Conservation (phyloP, 37 sponge, comb jelly and placozoan genomes). For the Theonella swinhoei region DNA sequence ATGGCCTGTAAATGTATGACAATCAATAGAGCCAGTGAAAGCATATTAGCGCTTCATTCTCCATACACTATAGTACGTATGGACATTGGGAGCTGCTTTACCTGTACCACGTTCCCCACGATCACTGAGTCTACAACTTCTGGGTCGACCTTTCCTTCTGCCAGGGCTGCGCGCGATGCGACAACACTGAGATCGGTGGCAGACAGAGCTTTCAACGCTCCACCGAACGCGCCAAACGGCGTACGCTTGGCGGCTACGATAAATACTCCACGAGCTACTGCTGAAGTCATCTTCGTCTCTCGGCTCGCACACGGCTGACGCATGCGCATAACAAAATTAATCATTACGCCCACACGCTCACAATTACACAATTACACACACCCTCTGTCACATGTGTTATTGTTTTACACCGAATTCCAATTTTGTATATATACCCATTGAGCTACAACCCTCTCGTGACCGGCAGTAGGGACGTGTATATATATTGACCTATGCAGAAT, state of each 20-base stretch:
- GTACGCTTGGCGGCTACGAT: conserved; percentile 98
- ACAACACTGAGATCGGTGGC: conserved; percentile 83
- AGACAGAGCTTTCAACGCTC: conserved; percentile 74
- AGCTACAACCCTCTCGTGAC: too few relatives aligned
- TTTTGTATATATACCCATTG: too few relatives aligned
- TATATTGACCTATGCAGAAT: too few relatives aligned
- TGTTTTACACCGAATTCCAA: too few relatives aligned
- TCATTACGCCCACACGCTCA: conserved; percentile 29
- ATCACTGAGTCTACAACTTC: conserved; percentile 82
- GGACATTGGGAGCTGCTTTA: too few relatives aligned
- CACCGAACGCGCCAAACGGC: conserved; percentile 96
- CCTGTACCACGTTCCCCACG: conserved; percentile 89
- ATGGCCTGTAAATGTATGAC: too few relatives aligned
- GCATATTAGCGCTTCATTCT: too few relatives aligned
- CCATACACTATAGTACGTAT: too few relatives aligned
- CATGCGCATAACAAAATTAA: neutral
- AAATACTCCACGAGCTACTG: conserved; percentile 65
- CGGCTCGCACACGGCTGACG: neutral
- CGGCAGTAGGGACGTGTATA: too few relatives aligned
- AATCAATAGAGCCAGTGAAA: too few relatives aligned
- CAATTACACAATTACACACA: conserved; percentile 45
- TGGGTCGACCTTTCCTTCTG: conserved; percentile 66
- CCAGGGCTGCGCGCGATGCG: conserved; percentile 82
- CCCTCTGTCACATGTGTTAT: neutral
- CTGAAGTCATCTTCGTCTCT: neutral